phyloP scores from a whole-genome alignment of 2,797 vertebrate genomes.

The Chromobotia macracanthus region DNA sequence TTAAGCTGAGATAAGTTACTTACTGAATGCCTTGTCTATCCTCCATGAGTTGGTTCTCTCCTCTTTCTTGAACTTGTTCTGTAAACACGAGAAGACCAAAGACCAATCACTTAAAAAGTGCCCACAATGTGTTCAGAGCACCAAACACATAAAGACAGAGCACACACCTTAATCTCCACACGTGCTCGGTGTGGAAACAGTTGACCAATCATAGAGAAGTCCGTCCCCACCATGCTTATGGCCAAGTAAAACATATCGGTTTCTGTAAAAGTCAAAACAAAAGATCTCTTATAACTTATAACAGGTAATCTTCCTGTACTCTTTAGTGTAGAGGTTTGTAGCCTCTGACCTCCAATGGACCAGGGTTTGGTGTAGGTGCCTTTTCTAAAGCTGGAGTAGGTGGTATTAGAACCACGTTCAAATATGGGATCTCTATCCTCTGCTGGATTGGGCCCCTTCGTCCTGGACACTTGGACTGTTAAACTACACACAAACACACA shows the following conservation, averaged over 20 bases:
- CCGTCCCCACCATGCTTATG: slow-evolving; percentile 97
- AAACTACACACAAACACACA: slow-evolving; percentile 78
- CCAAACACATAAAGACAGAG: background rate
- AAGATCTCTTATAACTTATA: no score
- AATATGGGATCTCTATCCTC: slow-evolving; percentile 93
- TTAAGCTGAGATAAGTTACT: slow-evolving; percentile 61
- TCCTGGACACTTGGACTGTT: slow-evolving; percentile 92
- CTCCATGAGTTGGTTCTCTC: slow-evolving; percentile 92
- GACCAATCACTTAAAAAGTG: background rate
- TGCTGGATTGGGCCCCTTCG: slow-evolving; percentile 86
- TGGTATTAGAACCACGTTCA: slow-evolving; percentile 95
- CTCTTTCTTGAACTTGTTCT: slow-evolving; percentile 99
- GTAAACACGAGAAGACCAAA: slow-evolving; percentile 56
- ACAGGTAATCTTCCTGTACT: background rate
- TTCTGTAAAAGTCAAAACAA: slow-evolving; percentile 74
- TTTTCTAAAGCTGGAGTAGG: slow-evolving; percentile 95
- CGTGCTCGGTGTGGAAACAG: slow-evolving; percentile 94
- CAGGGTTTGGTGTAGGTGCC: slow-evolving; percentile 88
- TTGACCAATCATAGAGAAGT: slow-evolving; percentile 95
- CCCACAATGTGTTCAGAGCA: background rate
- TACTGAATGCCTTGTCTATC: slow-evolving; percentile 98
- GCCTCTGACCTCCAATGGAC: slow-evolving; percentile 85
- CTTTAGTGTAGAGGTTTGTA: background rate
- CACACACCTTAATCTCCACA: slow-evolving; percentile 91
- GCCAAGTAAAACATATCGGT: slow-evolving; percentile 98